Evolutionary conservation across 1,140 invertebrate species (phyloP).

Genomic region (Drosophila bipectinata): DNA sequence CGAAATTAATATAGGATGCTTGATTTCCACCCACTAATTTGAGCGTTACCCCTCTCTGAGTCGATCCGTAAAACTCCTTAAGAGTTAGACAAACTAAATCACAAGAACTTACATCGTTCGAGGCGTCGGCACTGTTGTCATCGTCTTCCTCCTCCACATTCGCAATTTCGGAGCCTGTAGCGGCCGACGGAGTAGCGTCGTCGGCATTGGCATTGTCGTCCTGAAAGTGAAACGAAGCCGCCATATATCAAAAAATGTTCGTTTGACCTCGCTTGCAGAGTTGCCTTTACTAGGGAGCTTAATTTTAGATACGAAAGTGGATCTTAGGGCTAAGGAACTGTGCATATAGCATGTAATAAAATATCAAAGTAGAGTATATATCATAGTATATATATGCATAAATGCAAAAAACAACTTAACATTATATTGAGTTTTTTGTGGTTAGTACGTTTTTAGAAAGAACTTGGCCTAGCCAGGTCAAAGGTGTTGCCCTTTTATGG

Average conservation of each 20-base stretch:
- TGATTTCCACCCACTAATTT: constrained; percentile 3
- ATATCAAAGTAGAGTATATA: neutral
- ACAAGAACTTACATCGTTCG: constrained; percentile 56
- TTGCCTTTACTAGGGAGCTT: constrained; percentile 55
- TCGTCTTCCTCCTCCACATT: constrained; percentile 48
- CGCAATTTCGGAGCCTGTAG: neutral
- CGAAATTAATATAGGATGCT: too few species aligned
- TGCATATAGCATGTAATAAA: constrained; percentile 10
- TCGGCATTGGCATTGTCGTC: constrained; percentile 57
- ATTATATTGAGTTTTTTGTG: constrained; percentile 8
- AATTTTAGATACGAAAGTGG: constrained; percentile 22
- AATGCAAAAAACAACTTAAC: constrained; percentile 19
- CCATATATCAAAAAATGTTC: constrained; percentile 63
- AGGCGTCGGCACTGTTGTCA: constrained; percentile 63
- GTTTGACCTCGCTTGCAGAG: constrained; percentile 30
- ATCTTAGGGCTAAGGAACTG: constrained; percentile 17
- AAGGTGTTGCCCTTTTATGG: neutral
- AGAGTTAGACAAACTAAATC: neutral
- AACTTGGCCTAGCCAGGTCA: constrained; percentile 15
- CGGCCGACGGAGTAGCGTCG: neutral
- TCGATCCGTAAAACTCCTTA: too few species aligned
- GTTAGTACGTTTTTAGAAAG: constrained; percentile 2
- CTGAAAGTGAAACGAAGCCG: constrained; percentile 64
- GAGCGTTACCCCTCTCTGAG: too few species aligned
- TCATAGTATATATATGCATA: neutral